phyloP scores from a whole-genome alignment of 2,797 vertebrate genomes.

The Propithecus perrieri region DNA sequence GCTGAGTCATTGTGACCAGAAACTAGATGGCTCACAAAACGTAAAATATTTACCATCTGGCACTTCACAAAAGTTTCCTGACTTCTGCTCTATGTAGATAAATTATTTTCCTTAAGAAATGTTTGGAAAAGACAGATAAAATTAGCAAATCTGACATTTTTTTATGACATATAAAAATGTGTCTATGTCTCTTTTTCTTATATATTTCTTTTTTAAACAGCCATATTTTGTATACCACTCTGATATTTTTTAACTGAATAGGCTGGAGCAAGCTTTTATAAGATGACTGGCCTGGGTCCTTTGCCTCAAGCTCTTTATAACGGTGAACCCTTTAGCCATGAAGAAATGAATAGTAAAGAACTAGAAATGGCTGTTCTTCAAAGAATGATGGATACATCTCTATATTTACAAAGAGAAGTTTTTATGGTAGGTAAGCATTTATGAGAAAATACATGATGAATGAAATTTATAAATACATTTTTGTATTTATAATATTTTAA shows the following conservation, averaged over 20 bases:
- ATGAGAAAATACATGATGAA: constrained; percentile 55
- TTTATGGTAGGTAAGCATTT: constrained; percentile 90
- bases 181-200: constrained; percentile 50
- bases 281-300: constrained; percentile 91
- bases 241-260: constrained; percentile 84
- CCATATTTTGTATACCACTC: constrained; percentile 73
- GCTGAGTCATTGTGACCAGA: neutral
- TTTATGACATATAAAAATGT: constrained; percentile 20
- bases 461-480: neutral
- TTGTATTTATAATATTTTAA: constrained; percentile 26
- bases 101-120: constrained; percentile 11
- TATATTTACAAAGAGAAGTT: constrained; percentile 92
- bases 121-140: constrained; percentile 28
- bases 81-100: neutral
- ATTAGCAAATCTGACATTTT: neutral
- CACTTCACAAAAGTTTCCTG: neutral
- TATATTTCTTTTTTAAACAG: constrained; percentile 60
- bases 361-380: constrained; percentile 92
- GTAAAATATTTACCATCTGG: neutral
- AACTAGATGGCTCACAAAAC: neutral
- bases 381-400: constrained; percentile 92
- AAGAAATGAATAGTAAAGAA: constrained; percentile 92
- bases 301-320: constrained; percentile 97
- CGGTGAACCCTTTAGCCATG: constrained; percentile 91
- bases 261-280: constrained; percentile 93